phyloP scores from a whole-genome alignment of 2,797 vertebrate genomes.

The Pipistrellus kuhlii region DNA sequence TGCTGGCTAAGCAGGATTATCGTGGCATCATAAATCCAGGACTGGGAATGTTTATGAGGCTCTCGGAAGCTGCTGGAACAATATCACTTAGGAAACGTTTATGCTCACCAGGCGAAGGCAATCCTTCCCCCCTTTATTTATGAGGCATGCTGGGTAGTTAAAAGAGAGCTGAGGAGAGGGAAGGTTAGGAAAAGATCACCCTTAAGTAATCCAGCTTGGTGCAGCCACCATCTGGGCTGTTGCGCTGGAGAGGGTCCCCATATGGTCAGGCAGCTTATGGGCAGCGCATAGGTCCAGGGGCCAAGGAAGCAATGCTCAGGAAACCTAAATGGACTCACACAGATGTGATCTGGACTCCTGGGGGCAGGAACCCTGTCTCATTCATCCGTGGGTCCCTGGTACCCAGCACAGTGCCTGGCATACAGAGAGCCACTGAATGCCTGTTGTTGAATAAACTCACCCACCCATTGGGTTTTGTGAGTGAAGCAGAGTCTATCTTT shows the following conservation, averaged over 20 bases:
- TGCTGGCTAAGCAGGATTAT: slow-evolving; percentile 69
- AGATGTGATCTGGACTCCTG: neutral
- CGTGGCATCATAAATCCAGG: slow-evolving; percentile 59
- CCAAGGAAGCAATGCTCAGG: neutral
- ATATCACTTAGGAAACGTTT: slow-evolving; percentile 76
- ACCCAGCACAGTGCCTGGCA: neutral
- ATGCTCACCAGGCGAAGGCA: slow-evolving; percentile 61
- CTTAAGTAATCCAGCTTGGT: slow-evolving; percentile 71
- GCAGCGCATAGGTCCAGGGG: neutral
- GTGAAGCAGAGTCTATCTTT: slow-evolving; percentile 64
- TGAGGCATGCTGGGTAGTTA: slow-evolving; percentile 77
- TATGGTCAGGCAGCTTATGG: slow-evolving; percentile 46
- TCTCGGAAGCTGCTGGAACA: slow-evolving; percentile 74
- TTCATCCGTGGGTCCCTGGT: neutral
- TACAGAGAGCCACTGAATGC: neutral
- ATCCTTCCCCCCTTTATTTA: slow-evolving; percentile 71
- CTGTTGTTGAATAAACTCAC: neutral
- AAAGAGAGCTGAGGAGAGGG: slow-evolving; percentile 67
- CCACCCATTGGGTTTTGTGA: slow-evolving; percentile 52
- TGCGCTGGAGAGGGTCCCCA: slow-evolving; percentile 36
- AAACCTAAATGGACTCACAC: neutral
- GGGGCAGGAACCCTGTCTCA: neutral
- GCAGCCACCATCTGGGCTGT: slow-evolving; percentile 70
- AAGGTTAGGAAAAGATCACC: slow-evolving; percentile 67
- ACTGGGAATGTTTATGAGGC: slow-evolving; percentile 68